Conservation (phyloP, 2,113 vertebrate species). For the Ptyas mucosa region DNA sequence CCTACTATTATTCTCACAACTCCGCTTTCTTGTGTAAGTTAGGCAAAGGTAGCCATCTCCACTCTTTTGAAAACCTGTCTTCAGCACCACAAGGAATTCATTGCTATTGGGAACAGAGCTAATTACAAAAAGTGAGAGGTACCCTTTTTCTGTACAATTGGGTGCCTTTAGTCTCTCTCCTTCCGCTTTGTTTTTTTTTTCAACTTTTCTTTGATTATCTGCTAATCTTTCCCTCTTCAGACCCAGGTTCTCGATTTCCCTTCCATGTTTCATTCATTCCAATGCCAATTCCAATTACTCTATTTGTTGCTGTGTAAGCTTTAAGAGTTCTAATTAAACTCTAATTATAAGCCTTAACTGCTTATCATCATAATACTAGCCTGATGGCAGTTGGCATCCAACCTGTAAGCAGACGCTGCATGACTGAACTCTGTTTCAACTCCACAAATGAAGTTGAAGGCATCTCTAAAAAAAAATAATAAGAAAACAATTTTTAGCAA, state of each 20-base stretch:
- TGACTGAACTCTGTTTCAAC: conserved; percentile 87
- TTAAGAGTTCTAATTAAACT: background rate
- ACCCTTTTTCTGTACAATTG: background rate
- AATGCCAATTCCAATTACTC: background rate
- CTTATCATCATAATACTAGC: conserved; percentile 40
- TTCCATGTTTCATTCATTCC: background rate
- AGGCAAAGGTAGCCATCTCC: background rate
- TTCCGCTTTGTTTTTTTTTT: background rate
- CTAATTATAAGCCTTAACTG: background rate
- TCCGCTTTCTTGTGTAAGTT: background rate
- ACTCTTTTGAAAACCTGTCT: background rate
- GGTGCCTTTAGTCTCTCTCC: background rate
- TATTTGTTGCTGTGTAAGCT: background rate
- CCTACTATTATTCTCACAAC: background rate
- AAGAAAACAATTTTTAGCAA: background rate
- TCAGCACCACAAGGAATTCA: background rate
- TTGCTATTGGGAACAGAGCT: background rate
- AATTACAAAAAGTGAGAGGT: background rate
- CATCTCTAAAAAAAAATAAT: conserved; percentile 61
- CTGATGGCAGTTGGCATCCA: conserved; percentile 94
- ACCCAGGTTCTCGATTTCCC: background rate
- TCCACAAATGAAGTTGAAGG: conserved; percentile 73
- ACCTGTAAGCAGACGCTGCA: conserved; percentile 82
- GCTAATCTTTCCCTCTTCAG: background rate
- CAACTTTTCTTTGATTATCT: background rate